These are phyloP conservation scores for Manduca sexta DNA, from an alignment of 1,140 invertebrate genomes.

Conservation along the genomic window DNA sequence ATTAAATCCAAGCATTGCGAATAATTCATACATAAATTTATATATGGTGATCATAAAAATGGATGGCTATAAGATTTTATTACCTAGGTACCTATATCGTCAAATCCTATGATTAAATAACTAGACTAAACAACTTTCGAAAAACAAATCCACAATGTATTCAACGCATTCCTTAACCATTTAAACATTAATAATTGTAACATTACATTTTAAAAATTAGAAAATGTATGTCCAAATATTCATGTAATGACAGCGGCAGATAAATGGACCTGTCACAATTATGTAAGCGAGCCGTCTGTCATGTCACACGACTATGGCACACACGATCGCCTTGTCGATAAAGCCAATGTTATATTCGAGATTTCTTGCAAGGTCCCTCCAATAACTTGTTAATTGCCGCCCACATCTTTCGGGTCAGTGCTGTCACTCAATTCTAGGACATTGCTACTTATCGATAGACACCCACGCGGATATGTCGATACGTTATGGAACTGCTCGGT, in stretches of 20 bases:
- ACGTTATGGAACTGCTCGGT: background rate
- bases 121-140: too few relatives aligned
- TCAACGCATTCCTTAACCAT: too few relatives aligned
- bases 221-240: background rate
- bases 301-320: background rate
- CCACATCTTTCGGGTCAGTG: conserved; percentile 35
- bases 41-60: too few relatives aligned
- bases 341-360: conserved; percentile 2
- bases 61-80: too few relatives aligned
- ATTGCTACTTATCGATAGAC: conserved; percentile 16
- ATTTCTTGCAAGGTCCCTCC: conserved; percentile 20
- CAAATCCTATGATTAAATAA: too few relatives aligned
- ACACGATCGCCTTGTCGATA: conserved; percentile 14
- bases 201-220: background rate
- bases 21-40: too few relatives aligned
- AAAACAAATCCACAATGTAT: too few relatives aligned
- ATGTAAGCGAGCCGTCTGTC: background rate
- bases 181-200: background rate
- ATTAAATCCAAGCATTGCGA: too few relatives aligned
- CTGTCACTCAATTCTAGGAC: conserved; percentile 14
- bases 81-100: too few relatives aligned
- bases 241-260: background rate
- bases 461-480: conserved; percentile 14
- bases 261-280: background rate
- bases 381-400: conserved; percentile 47